Conservation (phyloP, 2,113 vertebrate genomes). For the Amia ocellicauda region DNA sequence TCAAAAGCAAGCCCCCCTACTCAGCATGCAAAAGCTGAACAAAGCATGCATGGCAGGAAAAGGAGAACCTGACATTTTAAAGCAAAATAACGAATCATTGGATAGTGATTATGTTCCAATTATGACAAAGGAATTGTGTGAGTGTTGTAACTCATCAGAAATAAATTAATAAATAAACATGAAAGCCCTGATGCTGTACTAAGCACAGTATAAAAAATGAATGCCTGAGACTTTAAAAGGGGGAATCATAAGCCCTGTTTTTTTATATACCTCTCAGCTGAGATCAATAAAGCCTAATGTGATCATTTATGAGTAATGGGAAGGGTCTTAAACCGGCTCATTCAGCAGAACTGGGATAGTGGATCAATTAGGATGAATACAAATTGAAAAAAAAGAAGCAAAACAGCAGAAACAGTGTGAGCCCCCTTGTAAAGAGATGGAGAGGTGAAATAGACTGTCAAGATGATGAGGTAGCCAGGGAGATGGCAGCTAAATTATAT, state of each 20-base stretch:
- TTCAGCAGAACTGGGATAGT: constrained; percentile 21
- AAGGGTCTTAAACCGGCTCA: constrained; percentile 1
- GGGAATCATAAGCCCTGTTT: too few species aligned
- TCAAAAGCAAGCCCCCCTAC: too few species aligned
- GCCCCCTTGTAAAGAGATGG: not conserved
- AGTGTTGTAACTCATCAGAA: too few species aligned
- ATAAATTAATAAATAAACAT: too few species aligned
- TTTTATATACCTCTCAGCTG: not conserved
- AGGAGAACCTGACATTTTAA: too few species aligned
- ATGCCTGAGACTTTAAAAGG: not conserved
- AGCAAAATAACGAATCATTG: too few species aligned
- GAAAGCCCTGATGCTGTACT: too few species aligned
- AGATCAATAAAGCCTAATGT: constrained; percentile 15
- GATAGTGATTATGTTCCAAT: too few species aligned
- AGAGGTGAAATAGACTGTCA: not conserved
- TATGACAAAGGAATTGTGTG: too few species aligned
- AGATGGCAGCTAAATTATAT: constrained; percentile 9
- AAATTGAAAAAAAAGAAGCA: constrained; percentile 1
- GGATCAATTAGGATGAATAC: constrained; percentile 23
- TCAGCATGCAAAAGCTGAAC: too few species aligned
- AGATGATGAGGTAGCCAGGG: not conserved
- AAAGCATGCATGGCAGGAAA: too few species aligned
- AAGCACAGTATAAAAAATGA: too few species aligned
- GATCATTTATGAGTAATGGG: constrained; percentile 20
- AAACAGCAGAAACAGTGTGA: not conserved